Evolutionary conservation across 2,113 vertebrate genomes (phyloP).

Genomic region (Piaya cayana): DNA sequence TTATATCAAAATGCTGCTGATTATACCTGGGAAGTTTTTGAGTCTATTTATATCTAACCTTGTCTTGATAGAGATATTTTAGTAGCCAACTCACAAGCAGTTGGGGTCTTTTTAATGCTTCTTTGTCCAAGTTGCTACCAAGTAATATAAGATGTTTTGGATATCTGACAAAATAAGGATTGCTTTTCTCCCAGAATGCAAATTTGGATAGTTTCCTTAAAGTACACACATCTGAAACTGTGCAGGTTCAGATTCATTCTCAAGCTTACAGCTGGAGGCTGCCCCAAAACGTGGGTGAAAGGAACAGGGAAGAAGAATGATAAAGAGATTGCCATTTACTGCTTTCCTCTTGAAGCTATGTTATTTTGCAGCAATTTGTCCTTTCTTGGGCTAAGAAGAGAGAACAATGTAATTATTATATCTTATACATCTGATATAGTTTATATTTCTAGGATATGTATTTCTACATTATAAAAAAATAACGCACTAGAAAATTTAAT

Average conservation of each 20-base stretch:
- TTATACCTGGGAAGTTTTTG: not conserved
- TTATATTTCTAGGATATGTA: no score
- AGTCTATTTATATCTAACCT: not conserved
- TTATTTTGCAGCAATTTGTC: not conserved
- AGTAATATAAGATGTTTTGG: not conserved
- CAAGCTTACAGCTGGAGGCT: not conserved
- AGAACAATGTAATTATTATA: not conserved
- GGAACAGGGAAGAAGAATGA: accelerated
- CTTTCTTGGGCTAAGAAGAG: not conserved
- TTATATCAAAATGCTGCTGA: not conserved
- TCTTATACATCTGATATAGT: no score
- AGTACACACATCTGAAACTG: not conserved
- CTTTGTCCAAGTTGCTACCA: not conserved
- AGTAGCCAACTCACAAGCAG: not conserved
- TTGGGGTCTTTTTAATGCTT: not conserved
- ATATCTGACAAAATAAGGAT: not conserved
- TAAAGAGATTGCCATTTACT: not conserved
- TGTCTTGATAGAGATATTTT: not conserved
- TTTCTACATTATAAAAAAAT: not conserved
- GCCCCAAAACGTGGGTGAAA: not conserved
- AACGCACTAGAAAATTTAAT: not conserved
- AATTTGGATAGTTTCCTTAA: not conserved
- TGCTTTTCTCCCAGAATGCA: not conserved
- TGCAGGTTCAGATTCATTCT: not conserved
- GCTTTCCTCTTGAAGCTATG: not conserved